Base-by-base conservation (phyloP, 2,797 vertebrate species). In the Myotis daubentonii region DNA sequence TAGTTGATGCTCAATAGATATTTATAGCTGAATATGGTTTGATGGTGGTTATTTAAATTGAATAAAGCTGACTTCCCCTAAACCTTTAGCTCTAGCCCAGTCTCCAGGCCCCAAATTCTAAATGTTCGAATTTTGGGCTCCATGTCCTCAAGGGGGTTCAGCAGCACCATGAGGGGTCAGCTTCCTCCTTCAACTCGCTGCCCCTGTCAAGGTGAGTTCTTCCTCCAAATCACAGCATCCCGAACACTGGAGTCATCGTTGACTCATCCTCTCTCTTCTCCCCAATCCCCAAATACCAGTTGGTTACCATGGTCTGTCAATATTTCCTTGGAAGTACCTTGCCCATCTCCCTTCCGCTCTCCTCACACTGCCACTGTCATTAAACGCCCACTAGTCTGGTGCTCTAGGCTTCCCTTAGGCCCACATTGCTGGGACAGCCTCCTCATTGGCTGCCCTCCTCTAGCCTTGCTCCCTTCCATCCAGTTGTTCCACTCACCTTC, bases 311-410 rank as follows among this genome's bases (percentile, higher is more conserved):
- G 65, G 36, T 55, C 66, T 78, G 36, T 86, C 65, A 90, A 41
- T 62, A 88, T 95, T 94, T 96, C 68, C 86, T 76, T 84, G 49
- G 87, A 92, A 88, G 79, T 49, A 49, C 33, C 44, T 95, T 74
- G 25, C 10, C 30, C 8, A 60, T 36, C 49, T 71, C 22, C 38
- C 68, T 81, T 83, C 25, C 28, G 82, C 12, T 68, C 28, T 38
- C 13, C 44, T 93, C 80, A 62, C 28, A 16, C 11, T 38, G 60
- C 49, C 51, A 6, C n/a, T 49, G 30, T 30, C 60, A 83, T 62
- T 53, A 90, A 36, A 78, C 11, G 16, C 75, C 66, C 12, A 1
- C 1, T 6, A 30, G 75, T 9, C 60, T 60, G 72, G 65, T 53
- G 41, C 44, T 53, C 23, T 30, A 36, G 25, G 68, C 66, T 84